Evolutionary conservation across 2,113 vertebrate species (phyloP), one percentile per base, ranked within the genome.

Genomic region (Corythaeola cristata): DNA sequence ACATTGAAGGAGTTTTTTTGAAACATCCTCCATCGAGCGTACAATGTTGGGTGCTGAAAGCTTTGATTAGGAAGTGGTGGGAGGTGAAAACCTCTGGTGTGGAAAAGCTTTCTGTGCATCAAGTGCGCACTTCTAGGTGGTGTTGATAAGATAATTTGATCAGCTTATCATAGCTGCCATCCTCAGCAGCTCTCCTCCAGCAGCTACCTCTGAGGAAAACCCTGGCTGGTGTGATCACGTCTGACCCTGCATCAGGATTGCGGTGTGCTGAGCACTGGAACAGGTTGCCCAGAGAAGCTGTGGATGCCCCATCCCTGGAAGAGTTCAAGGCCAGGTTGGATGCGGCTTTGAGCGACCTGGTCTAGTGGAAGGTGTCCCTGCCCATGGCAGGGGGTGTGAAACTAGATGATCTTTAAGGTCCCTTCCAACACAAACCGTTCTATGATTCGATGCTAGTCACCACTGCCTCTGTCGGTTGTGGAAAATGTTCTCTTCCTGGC

Each of bases 381-480:
- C 41, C 41, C 41, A 15, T 44, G 41, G 41, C 41, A 44, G 41
- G 12, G 41, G 41, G 41, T 12, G 41, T 44, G 41, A 12, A 44
- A 44, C 14, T 12, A 44, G 41, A 13, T 44, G 12, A 44, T 44
- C 41, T 44, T 44, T 44, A 44, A 44, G 41, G 12, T 44, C 41
- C 41, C 14, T 44, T 44, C 41, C 41, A 44, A 44, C 41, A 9
- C 41, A 44, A 44, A 44, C 41, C 41, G 12, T 44, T 44, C 41
- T 44, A 44, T 44, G 12, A 44, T 44, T 44, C 14, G 41, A 44
- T 44, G 41, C 41, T 24, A 14, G 37, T n/a, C 5, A 9, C 73
- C 50, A 2, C 2, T 0, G 9, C 32, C 58, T 41, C 4, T 12
- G 2, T 27, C 60, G 3, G 28, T n/a, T 44, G 56, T 4, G 35